Evolutionary conservation across 2,797 vertebrate genomes (phyloP), one percentile per base, ranked within the genome.

Genomic region (Channa striata): DNA sequence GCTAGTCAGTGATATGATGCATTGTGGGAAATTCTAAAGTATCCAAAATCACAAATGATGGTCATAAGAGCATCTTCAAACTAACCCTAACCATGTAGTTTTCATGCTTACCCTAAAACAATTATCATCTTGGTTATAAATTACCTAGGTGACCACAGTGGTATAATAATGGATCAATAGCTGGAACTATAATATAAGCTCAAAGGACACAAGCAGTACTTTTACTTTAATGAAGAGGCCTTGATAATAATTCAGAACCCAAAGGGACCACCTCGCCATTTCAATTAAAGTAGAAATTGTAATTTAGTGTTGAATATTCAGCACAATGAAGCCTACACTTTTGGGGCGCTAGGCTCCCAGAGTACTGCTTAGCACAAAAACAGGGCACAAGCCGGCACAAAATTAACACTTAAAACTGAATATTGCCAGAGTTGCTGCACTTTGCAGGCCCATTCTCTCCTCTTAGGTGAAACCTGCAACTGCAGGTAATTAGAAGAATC

Each of bases 281-380:
- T 51, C 14, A 59, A 14, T 56, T 46, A 37, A 23, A 58, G 25
- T 36, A 23, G 37, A 51, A 50, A 54, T 50, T 42, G 6, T 13
- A 66, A 36, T 57, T 42, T 23, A 17, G 36, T 49, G 51, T 20
- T 42, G 36, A 68, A 48, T 21, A 23, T 43, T 54, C 46, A 19
- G n/a, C 20, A 9, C 34, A n/a, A 53, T 19, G 36, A 65, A 17
- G 16, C 6, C 6, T 53, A 34, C 9, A 13, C 25, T 53, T 59
- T 44, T 10, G 10, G 52, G 52, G 12, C 19, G 6, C 4, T 30
- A 30, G 25, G 25, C 4, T 30, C 33, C n/a, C 14, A 33, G 20
- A 39, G 25, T 6, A 17, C 17, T 36, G 17, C 33, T 53, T 23
- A 16, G 23, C 8, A 4, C 14, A 8, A 50, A 50, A 50, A 50